Conservation (phyloP, 2,888 invertebrate genomes). For the Trichacis sp. region DNA sequence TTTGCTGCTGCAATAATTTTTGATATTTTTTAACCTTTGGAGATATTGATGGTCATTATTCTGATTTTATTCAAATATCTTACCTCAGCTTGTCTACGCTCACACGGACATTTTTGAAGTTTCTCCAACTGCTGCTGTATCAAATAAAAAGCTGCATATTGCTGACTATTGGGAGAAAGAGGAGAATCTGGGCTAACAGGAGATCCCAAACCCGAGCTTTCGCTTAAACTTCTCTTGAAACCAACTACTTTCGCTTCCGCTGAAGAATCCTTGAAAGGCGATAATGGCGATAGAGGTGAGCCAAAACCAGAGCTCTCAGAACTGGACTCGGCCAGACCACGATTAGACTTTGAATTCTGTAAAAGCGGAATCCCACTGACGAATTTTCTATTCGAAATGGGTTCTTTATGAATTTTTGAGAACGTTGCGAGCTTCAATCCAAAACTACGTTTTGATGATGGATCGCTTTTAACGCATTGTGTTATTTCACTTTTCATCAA, state of each 20-base stretch:
- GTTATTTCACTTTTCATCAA: no score
- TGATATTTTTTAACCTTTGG: no score
- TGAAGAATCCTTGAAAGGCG: constrained; percentile 50
- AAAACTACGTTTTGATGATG: no score
- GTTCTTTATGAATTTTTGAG: constrained; percentile 3
- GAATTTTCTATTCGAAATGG: background rate
- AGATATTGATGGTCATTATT: no score
- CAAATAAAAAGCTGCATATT: constrained; percentile 56
- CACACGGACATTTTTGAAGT: constrained; percentile 59
- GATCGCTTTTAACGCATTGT: no score
- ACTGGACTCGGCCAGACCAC: constrained; percentile 56
- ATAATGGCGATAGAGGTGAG: constrained; percentile 59
- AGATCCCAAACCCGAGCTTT: constrained; percentile 58
- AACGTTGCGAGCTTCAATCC: constrained; percentile 49
- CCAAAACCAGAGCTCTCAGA: constrained; percentile 62
- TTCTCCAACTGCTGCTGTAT: constrained; percentile 58
- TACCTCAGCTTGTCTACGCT: constrained; percentile 63
- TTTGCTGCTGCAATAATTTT: no score
- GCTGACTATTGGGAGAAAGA: constrained; percentile 59
- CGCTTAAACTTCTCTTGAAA: constrained; percentile 52
- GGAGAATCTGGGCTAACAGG: constrained; percentile 48
- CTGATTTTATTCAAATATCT: no score
- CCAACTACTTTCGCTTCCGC: constrained; percentile 7
- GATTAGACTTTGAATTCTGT: constrained; percentile 8
- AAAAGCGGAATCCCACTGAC: constrained; percentile 50